A percentile compares a stretch with the other conserved stretches of the same genome.
Conservation (phyloP, 2,113 vertebrate species). For the Myiozetetes cayanensis region DNA sequence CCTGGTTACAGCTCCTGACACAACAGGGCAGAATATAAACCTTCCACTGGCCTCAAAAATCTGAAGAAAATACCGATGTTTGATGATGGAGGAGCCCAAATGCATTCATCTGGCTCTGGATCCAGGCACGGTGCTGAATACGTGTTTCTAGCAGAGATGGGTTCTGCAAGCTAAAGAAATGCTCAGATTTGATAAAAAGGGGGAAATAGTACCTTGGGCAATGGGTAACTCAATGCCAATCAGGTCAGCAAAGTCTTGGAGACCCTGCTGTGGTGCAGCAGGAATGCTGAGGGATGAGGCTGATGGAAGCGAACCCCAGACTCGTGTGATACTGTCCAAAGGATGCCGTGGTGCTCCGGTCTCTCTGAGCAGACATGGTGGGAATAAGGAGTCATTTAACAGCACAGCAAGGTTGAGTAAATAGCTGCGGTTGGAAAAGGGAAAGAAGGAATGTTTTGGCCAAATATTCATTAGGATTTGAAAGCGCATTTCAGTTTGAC, state of each 20-base stretch:
- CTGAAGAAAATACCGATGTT: not conserved
- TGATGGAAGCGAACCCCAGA: not conserved
- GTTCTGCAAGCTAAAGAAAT: not conserved
- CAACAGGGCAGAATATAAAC: not conserved
- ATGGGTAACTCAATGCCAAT: accelerated
- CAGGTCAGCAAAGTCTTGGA: not conserved
- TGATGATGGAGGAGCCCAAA: not conserved
- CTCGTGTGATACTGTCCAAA: not conserved
- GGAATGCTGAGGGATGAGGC: not conserved
- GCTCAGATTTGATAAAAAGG: not conserved
- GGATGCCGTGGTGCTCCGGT: accelerated
- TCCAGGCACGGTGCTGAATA: not conserved
- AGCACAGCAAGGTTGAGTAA: not conserved
- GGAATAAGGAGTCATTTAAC: not conserved
- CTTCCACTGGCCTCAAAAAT: not conserved
- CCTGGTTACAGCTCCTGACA: not conserved
- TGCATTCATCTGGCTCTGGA: not conserved
- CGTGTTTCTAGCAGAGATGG: not conserved
- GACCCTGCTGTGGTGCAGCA: accelerated
- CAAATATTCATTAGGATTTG: not conserved
- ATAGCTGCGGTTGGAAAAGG: not conserved
- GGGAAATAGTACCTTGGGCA: not conserved
- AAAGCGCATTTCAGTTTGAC: not conserved
- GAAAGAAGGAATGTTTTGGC: not conserved
- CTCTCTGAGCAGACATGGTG: accelerated